These are phyloP conservation scores for Platysternon megacephalum DNA, from an alignment of 2,113 vertebrate genomes.

Conservation along the genomic window DNA sequence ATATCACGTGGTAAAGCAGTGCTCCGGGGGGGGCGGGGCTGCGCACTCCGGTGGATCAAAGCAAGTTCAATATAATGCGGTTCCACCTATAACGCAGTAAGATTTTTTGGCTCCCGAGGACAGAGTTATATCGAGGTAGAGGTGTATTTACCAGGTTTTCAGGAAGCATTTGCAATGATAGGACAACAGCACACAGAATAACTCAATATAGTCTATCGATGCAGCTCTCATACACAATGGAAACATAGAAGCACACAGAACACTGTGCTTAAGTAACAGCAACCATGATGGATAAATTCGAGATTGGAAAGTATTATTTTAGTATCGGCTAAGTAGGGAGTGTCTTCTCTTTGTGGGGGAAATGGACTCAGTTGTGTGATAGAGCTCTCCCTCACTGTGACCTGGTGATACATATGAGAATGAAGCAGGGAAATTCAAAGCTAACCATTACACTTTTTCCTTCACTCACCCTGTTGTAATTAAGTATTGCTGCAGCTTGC, in stretches of 20 bases:
- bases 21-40: no score
- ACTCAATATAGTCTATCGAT: not conserved
- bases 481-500: not conserved
- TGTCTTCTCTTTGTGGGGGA: not conserved
- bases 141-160: not conserved
- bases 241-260: not conserved
- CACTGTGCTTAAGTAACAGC: not conserved
- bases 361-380: not conserved
- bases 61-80: no score
- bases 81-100: no score
- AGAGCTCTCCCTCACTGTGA: not conserved
- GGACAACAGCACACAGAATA: no score
- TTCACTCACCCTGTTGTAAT: not conserved
- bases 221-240: not conserved
- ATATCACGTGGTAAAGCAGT: no score
- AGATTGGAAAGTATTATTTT: not conserved
- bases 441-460: not conserved
- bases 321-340: rapidly evolving
- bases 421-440: not conserved
- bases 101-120: no score
- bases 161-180: not conserved
- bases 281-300: rapidly evolving
- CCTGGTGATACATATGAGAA: not conserved
- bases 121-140: no score
- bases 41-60: no score